phyloP scores from a whole-genome alignment of 1,140 invertebrate species.

The Hylyphantes graminicola region DNA sequence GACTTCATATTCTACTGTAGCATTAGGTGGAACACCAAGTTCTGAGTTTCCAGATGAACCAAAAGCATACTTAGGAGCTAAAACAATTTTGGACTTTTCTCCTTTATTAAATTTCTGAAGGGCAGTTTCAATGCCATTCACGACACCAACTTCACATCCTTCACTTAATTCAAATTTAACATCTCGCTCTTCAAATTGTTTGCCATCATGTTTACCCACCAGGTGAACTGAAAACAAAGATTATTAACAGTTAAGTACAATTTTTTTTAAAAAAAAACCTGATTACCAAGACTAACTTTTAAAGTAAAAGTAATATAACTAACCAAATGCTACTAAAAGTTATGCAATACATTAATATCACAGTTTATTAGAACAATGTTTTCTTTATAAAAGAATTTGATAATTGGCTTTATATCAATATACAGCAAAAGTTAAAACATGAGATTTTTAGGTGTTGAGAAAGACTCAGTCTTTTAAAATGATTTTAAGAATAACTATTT shows the following conservation, averaged over 20 bases:
- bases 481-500: no score
- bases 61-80: slow-evolving; percentile 86
- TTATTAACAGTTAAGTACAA: not conserved
- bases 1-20: slow-evolving; percentile 77
- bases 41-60: slow-evolving; percentile 77
- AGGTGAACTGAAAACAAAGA: slow-evolving; percentile 78
- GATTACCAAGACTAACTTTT: no score
- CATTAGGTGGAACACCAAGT: slow-evolving; percentile 80
- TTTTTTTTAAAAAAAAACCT: no score
- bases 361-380: no score
- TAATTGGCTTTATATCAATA: no score
- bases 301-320: no score
- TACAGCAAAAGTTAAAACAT: no score
- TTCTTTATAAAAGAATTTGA: no score
- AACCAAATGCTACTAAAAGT: no score
- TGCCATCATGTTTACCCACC: slow-evolving; percentile 77
- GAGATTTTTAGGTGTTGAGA: no score
- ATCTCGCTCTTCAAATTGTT: slow-evolving; percentile 80
- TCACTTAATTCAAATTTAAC: slow-evolving; percentile 89
- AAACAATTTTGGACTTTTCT: slow-evolving; percentile 81
- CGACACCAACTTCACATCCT: slow-evolving; percentile 78
- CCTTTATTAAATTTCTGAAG: slow-evolving; percentile 84
- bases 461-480: no score
- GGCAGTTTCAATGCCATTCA: slow-evolving; percentile 86
- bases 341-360: no score